Evolutionary conservation across 2,797 vertebrate genomes (phyloP), one percentile per base, ranked within the genome.

Genomic region (Mormyrus hasselquistii): DNA sequence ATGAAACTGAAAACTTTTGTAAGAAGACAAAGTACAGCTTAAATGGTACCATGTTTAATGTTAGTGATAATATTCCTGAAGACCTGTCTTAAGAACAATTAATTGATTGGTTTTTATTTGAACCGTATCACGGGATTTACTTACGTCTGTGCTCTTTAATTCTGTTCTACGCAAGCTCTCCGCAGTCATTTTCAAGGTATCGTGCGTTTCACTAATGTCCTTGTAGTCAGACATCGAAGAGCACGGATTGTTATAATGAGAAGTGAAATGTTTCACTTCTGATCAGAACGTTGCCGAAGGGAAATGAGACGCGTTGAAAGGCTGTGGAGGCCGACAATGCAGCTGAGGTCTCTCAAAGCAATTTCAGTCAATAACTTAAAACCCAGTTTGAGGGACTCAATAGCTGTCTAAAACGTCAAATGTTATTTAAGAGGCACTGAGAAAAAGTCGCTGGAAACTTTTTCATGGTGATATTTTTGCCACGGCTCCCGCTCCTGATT

Each of bases 191-290:
- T 44, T 44, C 5, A 12, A 79, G 7, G 4, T 38, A 25, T 38
- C 14, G 12, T 82, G 88, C 59, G 38, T 14, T 84, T 88, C 34
- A 22, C 52, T 47, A 34, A 69, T 88, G 49, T 38, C 55, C 4
- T 10, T 16, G 50, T 0, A 90, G 41, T 86, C 88, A 88, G 55
- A 85, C 22, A 1, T 89, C 86, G 90, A 41, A 87, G 88, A 89
- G 65, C 12, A 4, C 49, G 76, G 82, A 90, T 86, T 88, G 90
- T 92, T 90, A 91, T 89, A 89, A 87, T 90, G 89, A 86, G 89
- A 91, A 90, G 19, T 86, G 29, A 92, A 91, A 90, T 93, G 92
- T 95, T 94, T 94, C 92, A 79, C 55, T 87, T 88, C 82, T 38
- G 65, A 14, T 88, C 55, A 87, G 25, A 90, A 89, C 93, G 91